phyloP scores from a whole-genome alignment of 2,113 vertebrate genomes.

The Pitta sordida region DNA sequence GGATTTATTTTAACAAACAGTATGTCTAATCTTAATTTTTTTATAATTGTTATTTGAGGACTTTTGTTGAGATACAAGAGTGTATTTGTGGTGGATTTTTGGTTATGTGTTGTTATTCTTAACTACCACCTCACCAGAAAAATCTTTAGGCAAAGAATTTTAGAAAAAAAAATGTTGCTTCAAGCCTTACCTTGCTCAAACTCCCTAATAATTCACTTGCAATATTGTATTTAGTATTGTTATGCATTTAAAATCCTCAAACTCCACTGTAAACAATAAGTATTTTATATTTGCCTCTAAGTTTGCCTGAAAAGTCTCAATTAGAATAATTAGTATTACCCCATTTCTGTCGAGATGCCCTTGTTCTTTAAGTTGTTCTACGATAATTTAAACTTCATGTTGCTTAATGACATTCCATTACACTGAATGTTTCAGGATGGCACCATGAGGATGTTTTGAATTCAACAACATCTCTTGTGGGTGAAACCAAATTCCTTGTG shows the following conservation, averaged over 20 bases:
- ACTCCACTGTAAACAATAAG: neutral
- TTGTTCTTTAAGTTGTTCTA: accelerated
- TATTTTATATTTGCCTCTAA: neutral
- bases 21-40: neutral
- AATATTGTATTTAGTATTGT: neutral
- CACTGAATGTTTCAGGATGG: neutral
- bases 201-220: neutral
- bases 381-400: neutral
- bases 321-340: neutral
- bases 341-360: neutral
- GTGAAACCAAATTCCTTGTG: neutral
- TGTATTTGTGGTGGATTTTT: neutral
- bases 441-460: accelerated
- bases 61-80: neutral
- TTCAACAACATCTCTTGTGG: neutral
- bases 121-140: neutral
- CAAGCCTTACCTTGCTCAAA: neutral
- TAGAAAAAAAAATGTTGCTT: neutral
- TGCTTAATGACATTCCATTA: neutral
- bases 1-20: neutral
- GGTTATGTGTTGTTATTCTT: neutral
- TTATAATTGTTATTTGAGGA: neutral
- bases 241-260: neutral
- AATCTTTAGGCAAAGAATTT: neutral
- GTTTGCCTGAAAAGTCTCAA: neutral